A percentile compares a stretch with the other conserved stretches of the same genome.
These are phyloP conservation scores for Seira ritae DNA, from an alignment of 2,888 invertebrate genomes.

Conservation along the genomic window DNA sequence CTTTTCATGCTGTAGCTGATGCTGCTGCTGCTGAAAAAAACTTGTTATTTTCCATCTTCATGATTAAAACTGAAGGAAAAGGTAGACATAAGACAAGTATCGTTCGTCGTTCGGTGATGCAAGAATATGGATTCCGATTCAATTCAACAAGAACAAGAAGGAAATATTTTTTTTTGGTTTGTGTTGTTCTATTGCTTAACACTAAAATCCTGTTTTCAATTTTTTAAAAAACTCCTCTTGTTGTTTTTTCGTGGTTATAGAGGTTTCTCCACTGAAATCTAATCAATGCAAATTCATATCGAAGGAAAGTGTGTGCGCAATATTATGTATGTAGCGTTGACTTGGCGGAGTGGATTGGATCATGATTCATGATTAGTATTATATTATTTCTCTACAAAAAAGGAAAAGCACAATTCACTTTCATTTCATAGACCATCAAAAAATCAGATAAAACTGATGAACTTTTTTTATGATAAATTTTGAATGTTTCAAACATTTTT, in stretches of 20 bases:
- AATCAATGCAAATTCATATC: not conserved
- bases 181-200: not conserved
- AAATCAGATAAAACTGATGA: not conserved
- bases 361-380: not conserved
- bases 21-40: slow-evolving; percentile 2
- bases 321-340: too few relatives aligned
- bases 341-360: not conserved
- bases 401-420: not conserved
- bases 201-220: slow-evolving; percentile 13
- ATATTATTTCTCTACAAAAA: not conserved
- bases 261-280: not conserved
- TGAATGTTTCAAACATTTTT: not conserved
- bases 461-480: not conserved
- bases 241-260: not conserved
- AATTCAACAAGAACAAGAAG: not conserved
- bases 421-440: not conserved
- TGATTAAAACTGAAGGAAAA: not conserved
- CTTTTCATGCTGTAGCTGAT: slow-evolving; percentile 2
- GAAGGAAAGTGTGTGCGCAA: too few relatives aligned
- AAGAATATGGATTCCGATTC: too few relatives aligned
- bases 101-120: not conserved
- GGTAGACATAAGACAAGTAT: not conserved
- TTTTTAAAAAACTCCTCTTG: not conserved
- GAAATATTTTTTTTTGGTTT: not conserved
- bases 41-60: not conserved